These are phyloP conservation scores for Melipona quadrifasciata DNA, from an alignment of 1,140 invertebrate species.

Conservation along the genomic window DNA sequence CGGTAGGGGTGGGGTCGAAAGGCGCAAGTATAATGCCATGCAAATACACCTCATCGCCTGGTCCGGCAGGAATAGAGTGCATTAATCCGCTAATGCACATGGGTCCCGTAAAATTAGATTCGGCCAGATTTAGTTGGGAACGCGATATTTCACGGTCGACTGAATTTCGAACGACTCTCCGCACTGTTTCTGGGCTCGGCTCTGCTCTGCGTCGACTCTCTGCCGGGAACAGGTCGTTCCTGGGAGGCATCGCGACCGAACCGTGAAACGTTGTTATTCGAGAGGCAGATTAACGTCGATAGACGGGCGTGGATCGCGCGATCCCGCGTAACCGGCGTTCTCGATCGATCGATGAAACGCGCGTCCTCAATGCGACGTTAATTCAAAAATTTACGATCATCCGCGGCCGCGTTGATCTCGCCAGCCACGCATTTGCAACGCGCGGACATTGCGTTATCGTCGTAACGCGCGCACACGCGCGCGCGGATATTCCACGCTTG, in stretches of 20 bases:
- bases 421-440: constrained; percentile 10
- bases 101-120: constrained; percentile 78
- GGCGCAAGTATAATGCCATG: constrained; percentile 75
- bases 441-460: constrained; percentile 10
- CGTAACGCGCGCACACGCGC: too few species aligned
- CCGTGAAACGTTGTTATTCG: constrained; percentile 62
- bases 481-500: constrained; percentile 21
- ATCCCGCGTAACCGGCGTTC: neutral
- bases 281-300: constrained; percentile 58
- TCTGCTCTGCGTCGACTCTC: neutral
- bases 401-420: neutral
- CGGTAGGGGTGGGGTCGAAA: constrained; percentile 41
- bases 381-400: constrained; percentile 57
- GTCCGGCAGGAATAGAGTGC: constrained; percentile 75
- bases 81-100: constrained; percentile 78
- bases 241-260: constrained; percentile 23
- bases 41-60: constrained; percentile 76
- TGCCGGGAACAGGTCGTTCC: constrained; percentile 19
- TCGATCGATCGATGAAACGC: constrained; percentile 51
- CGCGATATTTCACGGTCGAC: constrained; percentile 73
- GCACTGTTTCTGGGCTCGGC: neutral
- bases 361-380: constrained; percentile 41
- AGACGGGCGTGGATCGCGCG: neutral
- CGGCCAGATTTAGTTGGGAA: constrained; percentile 75
- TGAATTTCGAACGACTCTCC: constrained; percentile 61